Evolutionary conservation across 2,797 vertebrate genomes (phyloP).

Genomic region (Fistularia tabacaria): DNA sequence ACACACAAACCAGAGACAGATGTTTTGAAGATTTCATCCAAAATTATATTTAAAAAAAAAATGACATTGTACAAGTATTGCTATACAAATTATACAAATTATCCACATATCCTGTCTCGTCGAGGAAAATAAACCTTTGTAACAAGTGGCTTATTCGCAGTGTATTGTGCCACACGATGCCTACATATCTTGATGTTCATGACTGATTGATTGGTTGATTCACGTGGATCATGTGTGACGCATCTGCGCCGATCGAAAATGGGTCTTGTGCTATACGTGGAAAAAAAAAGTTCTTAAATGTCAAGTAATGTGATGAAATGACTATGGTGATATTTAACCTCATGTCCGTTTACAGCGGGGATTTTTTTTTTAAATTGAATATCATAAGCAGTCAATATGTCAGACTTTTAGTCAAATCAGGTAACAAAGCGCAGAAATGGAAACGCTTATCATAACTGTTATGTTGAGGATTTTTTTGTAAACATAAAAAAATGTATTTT

Average conservation of each 20-base stretch:
- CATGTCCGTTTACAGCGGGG: conserved; percentile 23
- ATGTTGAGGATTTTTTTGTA: conserved; percentile 33
- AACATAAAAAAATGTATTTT: conserved; percentile 52
- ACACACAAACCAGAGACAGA: no score
- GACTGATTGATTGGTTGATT: conserved; percentile 38
- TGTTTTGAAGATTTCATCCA: no score
- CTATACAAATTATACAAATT: no score
- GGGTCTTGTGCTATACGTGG: conserved; percentile 50
- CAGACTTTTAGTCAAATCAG: conserved; percentile 8
- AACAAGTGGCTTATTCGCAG: conserved; percentile 35
- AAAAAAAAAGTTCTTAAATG: conserved; percentile 32
- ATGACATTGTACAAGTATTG: no score
- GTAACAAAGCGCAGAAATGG: no score
- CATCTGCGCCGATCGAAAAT: conserved; percentile 35
- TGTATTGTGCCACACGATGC: conserved; percentile 40
- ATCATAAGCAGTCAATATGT: conserved; percentile 48
- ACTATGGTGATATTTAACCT: conserved; percentile 36
- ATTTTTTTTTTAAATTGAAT: conserved; percentile 25
- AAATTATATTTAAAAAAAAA: no score
- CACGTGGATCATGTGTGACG: conserved; percentile 47
- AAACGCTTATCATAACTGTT: conserved; percentile 17
- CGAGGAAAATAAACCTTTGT: not conserved
- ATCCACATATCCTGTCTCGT: no score
- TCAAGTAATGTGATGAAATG: conserved; percentile 51
- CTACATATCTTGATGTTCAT: conserved; percentile 59